Conservation (phyloP, 2,888 invertebrate species). For the Syritta pipiens region DNA sequence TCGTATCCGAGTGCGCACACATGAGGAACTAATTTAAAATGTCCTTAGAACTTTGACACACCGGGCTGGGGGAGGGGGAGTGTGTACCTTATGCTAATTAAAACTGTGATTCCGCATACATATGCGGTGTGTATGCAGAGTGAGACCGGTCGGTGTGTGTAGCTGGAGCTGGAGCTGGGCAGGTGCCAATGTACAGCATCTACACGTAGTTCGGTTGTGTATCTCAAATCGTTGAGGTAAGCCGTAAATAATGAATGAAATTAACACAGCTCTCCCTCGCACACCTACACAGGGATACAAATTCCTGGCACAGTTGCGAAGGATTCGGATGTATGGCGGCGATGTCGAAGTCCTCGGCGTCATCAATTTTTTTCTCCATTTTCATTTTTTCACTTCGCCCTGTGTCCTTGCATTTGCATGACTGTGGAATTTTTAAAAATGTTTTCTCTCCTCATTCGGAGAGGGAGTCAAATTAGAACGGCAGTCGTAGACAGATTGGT, state of each 20-base stretch:
- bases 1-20: constrained; percentile 34
- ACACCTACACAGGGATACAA: constrained; percentile 34
- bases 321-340: constrained; percentile 16
- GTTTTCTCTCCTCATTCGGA: background rate
- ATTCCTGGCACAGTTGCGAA: constrained; percentile 58
- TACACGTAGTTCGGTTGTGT: constrained; percentile 39
- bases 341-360: constrained; percentile 61
- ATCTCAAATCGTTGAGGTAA: constrained; percentile 73
- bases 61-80: constrained; percentile 4
- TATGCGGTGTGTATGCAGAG: constrained; percentile 10
- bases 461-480: constrained; percentile 53
- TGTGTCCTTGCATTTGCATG: constrained; percentile 57
- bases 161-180: constrained; percentile 14
- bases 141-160: background rate
- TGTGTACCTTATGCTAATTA: constrained; percentile 69
- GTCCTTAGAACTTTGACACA: constrained; percentile 69
- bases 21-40: constrained; percentile 65
- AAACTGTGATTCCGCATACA: constrained; percentile 59
- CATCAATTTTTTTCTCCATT: constrained; percentile 44
- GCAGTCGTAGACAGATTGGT: constrained; percentile 59
- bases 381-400: constrained; percentile 3
- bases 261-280: constrained; percentile 74
- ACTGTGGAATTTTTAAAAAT: constrained; percentile 52
- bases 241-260: constrained; percentile 77
- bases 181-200: background rate